These are phyloP conservation scores for Nothocercus nigrocapillus DNA, from an alignment of 2,113 vertebrate species.

Conservation along the genomic window DNA sequence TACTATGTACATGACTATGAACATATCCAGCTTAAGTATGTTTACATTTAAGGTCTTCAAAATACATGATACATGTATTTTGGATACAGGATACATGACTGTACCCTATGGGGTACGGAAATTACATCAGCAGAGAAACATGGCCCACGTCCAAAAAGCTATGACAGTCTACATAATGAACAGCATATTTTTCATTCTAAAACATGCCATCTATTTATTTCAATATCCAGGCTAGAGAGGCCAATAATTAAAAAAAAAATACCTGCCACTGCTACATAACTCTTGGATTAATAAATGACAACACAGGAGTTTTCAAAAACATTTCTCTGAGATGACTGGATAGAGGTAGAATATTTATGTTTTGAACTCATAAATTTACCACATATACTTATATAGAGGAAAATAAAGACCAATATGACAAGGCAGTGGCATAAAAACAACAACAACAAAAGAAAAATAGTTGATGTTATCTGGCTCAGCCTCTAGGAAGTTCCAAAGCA, in stretches of 20 bases:
- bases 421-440: background rate
- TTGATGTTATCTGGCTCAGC: background rate
- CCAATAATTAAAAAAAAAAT: conserved; percentile 33
- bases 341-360: background rate
- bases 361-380: background rate
- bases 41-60: conserved; percentile 56
- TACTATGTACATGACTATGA: background rate
- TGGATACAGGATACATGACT: background rate
- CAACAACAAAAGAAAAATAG: background rate
- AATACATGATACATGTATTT: background rate
- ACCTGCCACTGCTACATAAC: conserved; percentile 11
- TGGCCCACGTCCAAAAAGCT: conserved; percentile 2
- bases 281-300: background rate
- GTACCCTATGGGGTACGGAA: conserved; percentile 16
- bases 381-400: background rate
- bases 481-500: conserved; percentile 9
- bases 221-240: conserved; percentile 28
- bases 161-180: conserved; percentile 25
- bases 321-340: background rate
- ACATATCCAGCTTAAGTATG: conserved; percentile 29
- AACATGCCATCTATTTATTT: conserved; percentile 48
- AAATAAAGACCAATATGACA: background rate
- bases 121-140: conserved; percentile 35
- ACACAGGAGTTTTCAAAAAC: background rate
- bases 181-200: conserved; percentile 22